Evolutionary conservation across 2,797 vertebrate genomes (phyloP), one percentile per base, ranked within the genome.

Genomic region (Lacerta viridis): DNA sequence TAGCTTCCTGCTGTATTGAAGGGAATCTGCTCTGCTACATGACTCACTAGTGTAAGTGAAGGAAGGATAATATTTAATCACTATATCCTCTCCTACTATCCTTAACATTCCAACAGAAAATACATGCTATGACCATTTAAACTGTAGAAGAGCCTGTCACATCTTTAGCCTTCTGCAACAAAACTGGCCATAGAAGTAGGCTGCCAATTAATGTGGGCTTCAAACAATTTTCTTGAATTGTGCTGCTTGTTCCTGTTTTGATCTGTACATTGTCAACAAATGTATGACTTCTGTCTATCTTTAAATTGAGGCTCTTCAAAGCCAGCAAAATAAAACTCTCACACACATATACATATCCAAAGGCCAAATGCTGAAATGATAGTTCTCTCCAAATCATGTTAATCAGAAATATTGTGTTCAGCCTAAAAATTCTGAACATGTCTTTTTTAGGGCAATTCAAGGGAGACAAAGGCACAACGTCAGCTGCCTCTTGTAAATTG

Each of bases 401-500:
- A 81, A n/a, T 61, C 68, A 64, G 69, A 61, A 87, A 64, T 80
- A 80, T 72, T 80, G 77, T 72, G 55, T 87, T 80, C 55, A 61
- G 10, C 10, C 41, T 85, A 66, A 43, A 18, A 79, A 66, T 50
- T 61, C 41, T 64, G 61, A 64, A 29, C 18, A 5, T 41, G 55
- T 74, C 8, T 72, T 69, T 83, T 66, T 83, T 0, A 36, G 13
- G 87, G 61, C 25, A 78, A 23, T 84, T 88, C 83, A 90, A 11
- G 17, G 25, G 17, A 85, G 23, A 80, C 2, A 81, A 85, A 17
- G 17, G 1, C 23, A 72, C 18, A 7, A 41, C 43, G 43, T 20
- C 43, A 33, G 33, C 61, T 64, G 41, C 64, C 55, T 13, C 36
- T 46, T 64, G 69, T 55, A 74, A 80, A 87, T 59, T 87, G 86